These are phyloP conservation scores for Cancer borealis DNA, from an alignment of 2,888 invertebrate genomes.

Conservation along the genomic window DNA sequence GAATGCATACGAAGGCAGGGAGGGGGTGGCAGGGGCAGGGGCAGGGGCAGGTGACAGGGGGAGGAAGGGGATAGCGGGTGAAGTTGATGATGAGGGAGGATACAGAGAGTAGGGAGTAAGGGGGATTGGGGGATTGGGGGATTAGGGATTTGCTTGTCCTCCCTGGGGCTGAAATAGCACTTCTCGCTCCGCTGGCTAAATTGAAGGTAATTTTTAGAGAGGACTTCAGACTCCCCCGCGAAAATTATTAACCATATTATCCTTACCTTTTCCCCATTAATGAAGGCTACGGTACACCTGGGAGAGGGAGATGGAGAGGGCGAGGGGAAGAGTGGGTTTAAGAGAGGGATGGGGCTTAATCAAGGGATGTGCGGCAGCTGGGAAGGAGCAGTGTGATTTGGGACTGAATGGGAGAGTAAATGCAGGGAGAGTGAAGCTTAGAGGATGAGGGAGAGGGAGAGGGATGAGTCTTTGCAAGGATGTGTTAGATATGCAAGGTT, in stretches of 20 bases:
- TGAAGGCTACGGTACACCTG: constrained; percentile 18
- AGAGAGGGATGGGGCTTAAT: constrained; percentile 26
- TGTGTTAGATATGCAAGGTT: neutral
- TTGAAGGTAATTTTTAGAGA: constrained; percentile 31
- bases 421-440: neutral
- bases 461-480: neutral
- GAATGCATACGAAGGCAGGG: neutral
- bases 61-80: neutral
- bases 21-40: neutral
- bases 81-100: neutral
- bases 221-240: neutral
- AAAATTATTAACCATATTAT: constrained; percentile 42
- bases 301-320: neutral
- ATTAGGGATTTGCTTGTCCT: neutral
- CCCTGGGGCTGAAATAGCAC: constrained; percentile 42
- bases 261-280: constrained; percentile 44
- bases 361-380: neutral
- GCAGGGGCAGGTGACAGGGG: neutral
- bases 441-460: neutral
- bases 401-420: neutral
- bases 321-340: neutral
- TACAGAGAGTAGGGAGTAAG: neutral
- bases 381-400: neutral
- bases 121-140: neutral
- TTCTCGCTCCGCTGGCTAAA: constrained; percentile 51